Evolutionary conservation across 2,888 invertebrate species (phyloP).

Genomic region (Trachelus tabidus): DNA sequence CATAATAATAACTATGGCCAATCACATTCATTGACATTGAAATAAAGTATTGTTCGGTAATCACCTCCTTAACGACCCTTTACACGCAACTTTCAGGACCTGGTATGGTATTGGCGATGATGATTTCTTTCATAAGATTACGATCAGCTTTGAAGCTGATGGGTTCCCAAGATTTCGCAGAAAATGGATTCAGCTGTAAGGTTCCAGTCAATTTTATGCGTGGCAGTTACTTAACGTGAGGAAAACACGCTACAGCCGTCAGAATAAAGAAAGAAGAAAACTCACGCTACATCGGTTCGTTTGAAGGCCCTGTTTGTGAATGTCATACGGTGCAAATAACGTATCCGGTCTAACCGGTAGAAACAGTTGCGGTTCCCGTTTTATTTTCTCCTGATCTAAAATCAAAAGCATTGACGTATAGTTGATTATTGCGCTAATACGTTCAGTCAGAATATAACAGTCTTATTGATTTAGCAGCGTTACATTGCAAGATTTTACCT

Average conservation of each 20-base stretch:
- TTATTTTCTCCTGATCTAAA: conserved; percentile 60
- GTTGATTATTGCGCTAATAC: neutral
- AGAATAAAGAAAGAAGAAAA: conserved; percentile 10
- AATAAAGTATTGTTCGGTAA: neutral
- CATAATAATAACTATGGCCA: neutral
- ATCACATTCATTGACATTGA: neutral
- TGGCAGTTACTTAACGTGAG: neutral
- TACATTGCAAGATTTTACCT: conserved; percentile 50
- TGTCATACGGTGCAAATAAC: conserved; percentile 62
- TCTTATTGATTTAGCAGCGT: neutral
- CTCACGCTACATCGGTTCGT: conserved; percentile 63
- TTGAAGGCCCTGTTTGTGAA: conserved; percentile 63
- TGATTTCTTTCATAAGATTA: conserved; percentile 67
- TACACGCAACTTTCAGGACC: conserved; percentile 92
- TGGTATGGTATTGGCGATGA: conserved; percentile 85
- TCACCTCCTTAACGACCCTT: conserved; percentile 49
- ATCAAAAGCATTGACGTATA: conserved; percentile 8
- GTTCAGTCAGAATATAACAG: neutral
- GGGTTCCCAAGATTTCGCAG: conserved; percentile 64
- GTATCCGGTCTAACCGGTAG: conserved; percentile 64
- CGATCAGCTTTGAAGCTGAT: conserved; percentile 64
- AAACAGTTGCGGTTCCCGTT: conserved; percentile 62
- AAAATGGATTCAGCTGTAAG: conserved; percentile 62
- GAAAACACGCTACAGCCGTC: neutral
- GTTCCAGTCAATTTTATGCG: neutral